These are phyloP conservation scores for Zenarchopterus dispar DNA, from an alignment of 2,797 vertebrate genomes.

Conservation along the genomic window DNA sequence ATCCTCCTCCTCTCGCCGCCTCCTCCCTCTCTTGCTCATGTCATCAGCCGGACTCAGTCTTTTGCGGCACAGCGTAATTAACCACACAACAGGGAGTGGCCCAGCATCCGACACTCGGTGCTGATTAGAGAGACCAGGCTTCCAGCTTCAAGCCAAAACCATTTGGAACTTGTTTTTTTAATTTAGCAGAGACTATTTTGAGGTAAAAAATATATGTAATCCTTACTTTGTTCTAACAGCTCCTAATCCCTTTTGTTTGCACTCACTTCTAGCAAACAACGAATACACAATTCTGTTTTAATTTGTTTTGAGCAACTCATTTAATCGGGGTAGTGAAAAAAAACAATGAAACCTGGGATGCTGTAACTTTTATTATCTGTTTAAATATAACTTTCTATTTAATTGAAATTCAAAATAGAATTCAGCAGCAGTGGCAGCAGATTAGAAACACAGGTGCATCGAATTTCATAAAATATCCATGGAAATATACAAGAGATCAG, in stretches of 20 bases:
- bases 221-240: conserved; percentile 9
- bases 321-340: too few species aligned
- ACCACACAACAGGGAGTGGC: conserved; percentile 62
- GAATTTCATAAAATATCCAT: too few species aligned
- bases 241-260: conserved; percentile 15
- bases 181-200: conserved; percentile 21
- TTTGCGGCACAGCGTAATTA: conserved; percentile 78
- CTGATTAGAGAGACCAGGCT: conserved; percentile 44
- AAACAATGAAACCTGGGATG: too few species aligned
- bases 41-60: conserved; percentile 66
- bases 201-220: conserved; percentile 8
- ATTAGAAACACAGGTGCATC: too few species aligned
- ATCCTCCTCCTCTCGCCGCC: conserved; percentile 12
- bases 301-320: background rate
- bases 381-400: too few species aligned
- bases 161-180: conserved; percentile 48
- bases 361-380: too few species aligned
- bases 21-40: conserved; percentile 28
- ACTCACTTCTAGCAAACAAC: background rate
- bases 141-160: conserved; percentile 51
- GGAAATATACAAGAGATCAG: too few species aligned
- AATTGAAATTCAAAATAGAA: too few species aligned
- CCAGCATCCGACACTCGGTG: conserved; percentile 50
- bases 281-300: background rate
- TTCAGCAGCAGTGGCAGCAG: too few species aligned